phyloP scores from a whole-genome alignment of 37 sponge, comb jelly and placozoan species.

The Petrosia ficiformis region DNA sequence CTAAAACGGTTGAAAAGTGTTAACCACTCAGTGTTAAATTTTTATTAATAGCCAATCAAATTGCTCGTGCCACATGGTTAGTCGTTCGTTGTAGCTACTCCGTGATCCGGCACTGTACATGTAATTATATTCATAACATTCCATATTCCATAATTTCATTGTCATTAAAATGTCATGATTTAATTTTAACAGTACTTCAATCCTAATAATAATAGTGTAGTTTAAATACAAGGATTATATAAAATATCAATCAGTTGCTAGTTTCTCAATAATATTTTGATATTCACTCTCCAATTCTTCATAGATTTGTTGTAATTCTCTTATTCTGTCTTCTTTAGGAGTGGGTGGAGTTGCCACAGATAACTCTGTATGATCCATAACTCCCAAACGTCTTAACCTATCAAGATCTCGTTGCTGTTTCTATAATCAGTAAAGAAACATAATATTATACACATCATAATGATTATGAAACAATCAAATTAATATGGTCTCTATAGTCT shows the following conservation, averaged over 20 bases:
- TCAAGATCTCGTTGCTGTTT: slow-evolving; percentile 55
- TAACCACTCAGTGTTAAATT: too few species aligned
- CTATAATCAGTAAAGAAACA: slow-evolving; percentile 23
- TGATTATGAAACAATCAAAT: not conserved
- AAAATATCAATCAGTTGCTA: slow-evolving; percentile 12
- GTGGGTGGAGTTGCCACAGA: slow-evolving; percentile 27
- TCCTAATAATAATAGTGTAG: not conserved
- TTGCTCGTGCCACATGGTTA: too few species aligned
- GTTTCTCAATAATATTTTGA: slow-evolving; percentile 48
- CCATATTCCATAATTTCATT: too few species aligned
- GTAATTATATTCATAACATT: too few species aligned
- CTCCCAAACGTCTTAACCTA: slow-evolving; percentile 19
- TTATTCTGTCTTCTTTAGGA: slow-evolving; percentile 55
- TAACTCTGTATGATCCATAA: slow-evolving; percentile 45
- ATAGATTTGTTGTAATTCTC: slow-evolving; percentile 55
- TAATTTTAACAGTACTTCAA: too few species aligned
- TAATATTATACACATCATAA: too few species aligned
- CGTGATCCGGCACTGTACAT: too few species aligned
- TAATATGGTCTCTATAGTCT: too few species aligned
- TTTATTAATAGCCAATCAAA: too few species aligned
- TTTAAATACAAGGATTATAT: not conserved
- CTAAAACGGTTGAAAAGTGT: too few species aligned
- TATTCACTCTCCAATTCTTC: slow-evolving; percentile 65
- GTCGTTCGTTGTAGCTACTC: too few species aligned
- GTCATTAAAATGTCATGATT: too few species aligned